Percentiles rank a stretch among this genome's conserved stretches.
These are phyloP conservation scores for Sclerurus mexicanus DNA, from an alignment of 2,113 vertebrate genomes.

Conservation along the genomic window DNA sequence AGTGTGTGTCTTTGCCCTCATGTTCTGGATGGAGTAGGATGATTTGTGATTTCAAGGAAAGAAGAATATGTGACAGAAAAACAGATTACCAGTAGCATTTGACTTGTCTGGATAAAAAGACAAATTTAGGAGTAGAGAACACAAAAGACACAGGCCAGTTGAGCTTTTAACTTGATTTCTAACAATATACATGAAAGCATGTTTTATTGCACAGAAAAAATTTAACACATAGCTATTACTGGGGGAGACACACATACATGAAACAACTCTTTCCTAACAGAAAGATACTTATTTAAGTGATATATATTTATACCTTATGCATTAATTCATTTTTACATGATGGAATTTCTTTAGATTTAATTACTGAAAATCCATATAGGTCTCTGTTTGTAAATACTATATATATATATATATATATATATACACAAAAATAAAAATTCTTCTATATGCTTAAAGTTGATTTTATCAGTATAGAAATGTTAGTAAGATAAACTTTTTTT, in stretches of 20 bases:
- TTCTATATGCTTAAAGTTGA: background rate
- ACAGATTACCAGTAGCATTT: background rate
- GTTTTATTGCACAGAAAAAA: background rate
- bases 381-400: background rate
- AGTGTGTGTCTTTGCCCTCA: background rate
- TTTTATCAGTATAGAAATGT: background rate
- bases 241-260: background rate
- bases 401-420: background rate
- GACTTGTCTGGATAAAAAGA: background rate
- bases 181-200: background rate
- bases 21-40: background rate
- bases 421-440: background rate
- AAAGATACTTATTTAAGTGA: background rate
- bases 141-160: background rate
- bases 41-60: background rate
- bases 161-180: background rate
- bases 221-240: background rate
- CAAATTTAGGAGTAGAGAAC: background rate
- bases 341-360: background rate
- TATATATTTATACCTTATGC: background rate
- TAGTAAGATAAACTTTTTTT: background rate
- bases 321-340: background rate
- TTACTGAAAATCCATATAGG: background rate
- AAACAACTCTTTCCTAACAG: background rate
- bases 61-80: background rate